These are phyloP conservation scores for Rallus crepitans DNA, from an alignment of 2,797 vertebrate genomes.

Conservation along the genomic window DNA sequence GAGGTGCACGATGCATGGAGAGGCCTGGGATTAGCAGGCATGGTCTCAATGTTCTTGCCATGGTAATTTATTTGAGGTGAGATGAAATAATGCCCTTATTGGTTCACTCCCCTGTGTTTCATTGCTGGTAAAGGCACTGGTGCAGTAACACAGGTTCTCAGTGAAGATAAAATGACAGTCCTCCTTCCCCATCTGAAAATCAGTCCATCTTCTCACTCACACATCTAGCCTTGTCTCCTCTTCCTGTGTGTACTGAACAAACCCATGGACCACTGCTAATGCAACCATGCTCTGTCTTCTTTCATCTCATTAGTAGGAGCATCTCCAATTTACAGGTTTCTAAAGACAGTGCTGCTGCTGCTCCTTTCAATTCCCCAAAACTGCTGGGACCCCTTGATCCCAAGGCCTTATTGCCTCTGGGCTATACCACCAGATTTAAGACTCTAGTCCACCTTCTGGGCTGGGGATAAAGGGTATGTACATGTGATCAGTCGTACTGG, in stretches of 20 bases:
- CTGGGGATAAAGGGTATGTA: background rate
- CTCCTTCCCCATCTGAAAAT: background rate
- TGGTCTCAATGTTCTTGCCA: background rate
- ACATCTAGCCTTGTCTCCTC: background rate
- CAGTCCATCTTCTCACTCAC: background rate
- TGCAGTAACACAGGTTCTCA: background rate
- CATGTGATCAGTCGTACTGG: background rate
- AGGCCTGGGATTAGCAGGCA: background rate
- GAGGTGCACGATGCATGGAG: background rate
- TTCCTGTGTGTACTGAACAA: background rate
- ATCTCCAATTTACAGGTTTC: fast-evolving
- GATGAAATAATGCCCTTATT: background rate
- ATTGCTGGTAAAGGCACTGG: background rate
- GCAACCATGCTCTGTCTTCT: background rate
- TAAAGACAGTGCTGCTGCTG: background rate
- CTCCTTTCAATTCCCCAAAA: background rate
- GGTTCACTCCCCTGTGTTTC: background rate
- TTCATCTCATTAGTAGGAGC: background rate
- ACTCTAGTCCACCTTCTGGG: background rate
- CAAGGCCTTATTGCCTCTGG: background rate
- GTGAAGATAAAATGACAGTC: background rate
- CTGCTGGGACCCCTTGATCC: background rate
- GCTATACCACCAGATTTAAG: background rate
- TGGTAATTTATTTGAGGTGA: background rate
- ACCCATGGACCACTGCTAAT: background rate